Evolutionary conservation across 2,113 vertebrate genomes (phyloP), one percentile per base, ranked within the genome.

Genomic region (Entelurus aequoreus): DNA sequence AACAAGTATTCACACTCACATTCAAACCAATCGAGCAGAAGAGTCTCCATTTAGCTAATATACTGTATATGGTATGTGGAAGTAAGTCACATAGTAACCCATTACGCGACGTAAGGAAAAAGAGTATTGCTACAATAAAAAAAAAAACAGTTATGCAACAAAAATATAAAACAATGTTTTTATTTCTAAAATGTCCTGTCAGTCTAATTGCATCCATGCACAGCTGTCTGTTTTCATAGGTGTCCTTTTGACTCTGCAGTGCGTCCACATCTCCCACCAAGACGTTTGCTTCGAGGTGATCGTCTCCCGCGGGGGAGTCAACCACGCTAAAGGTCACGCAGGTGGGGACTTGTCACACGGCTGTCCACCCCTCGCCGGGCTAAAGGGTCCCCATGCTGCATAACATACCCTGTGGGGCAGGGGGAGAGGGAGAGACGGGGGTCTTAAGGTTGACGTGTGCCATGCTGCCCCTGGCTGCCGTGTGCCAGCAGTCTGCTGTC

Each of bases 281-380:
- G 78, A 76, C 84, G 68, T 81, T 85, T 81, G 63, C 75, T 74
- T 57, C 73, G 79, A 86, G 79, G 79, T 83, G 83, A 87, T 87
- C 77, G 82, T 82, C 75, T 79, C 83, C 83, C 81, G 77, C 80
- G 80, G 84, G 82, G 85, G 80, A 57, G 85, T 87, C 84, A 87
- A 84, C 74, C 88, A 81, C 80, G 76, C 84, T 80, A 90, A 92
- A 92, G 90, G 90, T 90, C 89, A 89, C 44, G 77, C 84, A 90
- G 85, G 87, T 87, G 84, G 89, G 85, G 88, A 85, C 87, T 81
- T 85, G 88, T 88, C 88, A 88, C 78, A 81, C 75, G 78, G 72
- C 67, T 52, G 80, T 81, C 67, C 71, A 81, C 82, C 75, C 82
- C 86, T 78, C 68, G 76, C 81, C 78, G 81, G 85, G 85, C 71